Evolutionary conservation across 1,140 invertebrate genomes (phyloP).

Genomic region (Drosophila santomea): DNA sequence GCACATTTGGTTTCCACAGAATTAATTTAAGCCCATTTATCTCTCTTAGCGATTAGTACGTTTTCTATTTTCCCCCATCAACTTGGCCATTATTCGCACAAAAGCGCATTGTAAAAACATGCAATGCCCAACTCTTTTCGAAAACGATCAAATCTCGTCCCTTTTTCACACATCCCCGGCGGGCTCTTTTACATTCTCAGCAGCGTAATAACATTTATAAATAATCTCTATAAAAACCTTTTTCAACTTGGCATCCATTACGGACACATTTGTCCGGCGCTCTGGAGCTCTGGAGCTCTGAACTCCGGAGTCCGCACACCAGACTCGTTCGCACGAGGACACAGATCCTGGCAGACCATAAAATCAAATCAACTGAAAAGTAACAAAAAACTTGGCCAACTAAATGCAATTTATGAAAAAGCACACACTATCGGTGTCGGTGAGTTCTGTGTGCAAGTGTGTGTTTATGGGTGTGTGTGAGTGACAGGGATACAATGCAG

Average conservation of each 20-base stretch:
- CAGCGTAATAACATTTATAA: slow-evolving; percentile 54
- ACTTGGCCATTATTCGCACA: neutral
- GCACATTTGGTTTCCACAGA: neutral
- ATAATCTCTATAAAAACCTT: slow-evolving; percentile 52
- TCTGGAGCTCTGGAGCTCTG: neutral
- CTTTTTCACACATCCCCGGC: slow-evolving; percentile 14
- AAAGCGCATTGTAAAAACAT: slow-evolving; percentile 16
- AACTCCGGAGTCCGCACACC: neutral
- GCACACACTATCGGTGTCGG: slow-evolving; percentile 47
- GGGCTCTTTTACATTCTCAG: slow-evolving; percentile 31
- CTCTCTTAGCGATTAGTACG: no score
- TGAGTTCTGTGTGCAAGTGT: neutral
- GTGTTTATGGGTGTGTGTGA: slow-evolving; percentile 3
- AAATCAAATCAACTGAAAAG: slow-evolving; percentile 54
- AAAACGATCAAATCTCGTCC: slow-evolving; percentile 23
- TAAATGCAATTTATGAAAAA: slow-evolving; percentile 76
- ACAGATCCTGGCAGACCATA: slow-evolving; percentile 44
- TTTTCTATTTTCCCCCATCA: neutral
- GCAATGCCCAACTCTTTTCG: slow-evolving; percentile 12
- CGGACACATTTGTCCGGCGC: slow-evolving; percentile 41
- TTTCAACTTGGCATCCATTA: slow-evolving; percentile 52
- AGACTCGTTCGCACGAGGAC: slow-evolving; percentile 21
- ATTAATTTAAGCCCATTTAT: slow-evolving; percentile 7
- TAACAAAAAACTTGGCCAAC: slow-evolving; percentile 65
- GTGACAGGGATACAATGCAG: slow-evolving; percentile 20